Evolutionary conservation across 2,888 invertebrate species (phyloP).

Genomic region (Argyresthia albistria): DNA sequence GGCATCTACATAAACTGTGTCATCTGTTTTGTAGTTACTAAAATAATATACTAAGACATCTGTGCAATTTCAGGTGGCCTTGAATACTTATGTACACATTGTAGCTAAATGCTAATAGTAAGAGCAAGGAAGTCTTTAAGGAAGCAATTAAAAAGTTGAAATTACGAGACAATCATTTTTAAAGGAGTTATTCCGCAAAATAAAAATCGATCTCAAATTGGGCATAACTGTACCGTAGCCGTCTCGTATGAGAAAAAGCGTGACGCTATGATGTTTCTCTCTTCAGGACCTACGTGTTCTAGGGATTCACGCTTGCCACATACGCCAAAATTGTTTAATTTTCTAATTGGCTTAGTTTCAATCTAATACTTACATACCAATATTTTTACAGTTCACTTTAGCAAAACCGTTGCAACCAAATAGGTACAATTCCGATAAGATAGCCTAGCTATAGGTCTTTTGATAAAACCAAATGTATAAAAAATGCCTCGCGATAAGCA

Average conservation of each 20-base stretch:
- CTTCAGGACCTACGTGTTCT: too few species aligned
- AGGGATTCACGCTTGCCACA: too few species aligned
- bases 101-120: neutral
- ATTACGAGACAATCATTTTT: neutral
- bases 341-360: too few species aligned
- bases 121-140: neutral
- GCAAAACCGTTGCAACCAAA: neutral
- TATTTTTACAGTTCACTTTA: neutral
- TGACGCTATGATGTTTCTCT: too few species aligned
- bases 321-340: too few species aligned
- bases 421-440: conserved; percentile 30
- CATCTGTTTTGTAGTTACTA: too few species aligned
- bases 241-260: too few species aligned
- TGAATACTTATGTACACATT: neutral
- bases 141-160: neutral
- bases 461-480: conserved; percentile 60
- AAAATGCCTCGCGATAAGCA: conserved; percentile 42
- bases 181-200: neutral
- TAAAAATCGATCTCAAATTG: too few species aligned
- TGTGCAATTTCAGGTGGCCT: neutral
- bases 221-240: too few species aligned
- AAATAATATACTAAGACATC: neutral
- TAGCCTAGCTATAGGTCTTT: conserved; percentile 62
- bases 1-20: too few species aligned
- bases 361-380: too few species aligned